phyloP scores from a whole-genome alignment of 2,888 invertebrate species.

The Torymus tubicola region DNA sequence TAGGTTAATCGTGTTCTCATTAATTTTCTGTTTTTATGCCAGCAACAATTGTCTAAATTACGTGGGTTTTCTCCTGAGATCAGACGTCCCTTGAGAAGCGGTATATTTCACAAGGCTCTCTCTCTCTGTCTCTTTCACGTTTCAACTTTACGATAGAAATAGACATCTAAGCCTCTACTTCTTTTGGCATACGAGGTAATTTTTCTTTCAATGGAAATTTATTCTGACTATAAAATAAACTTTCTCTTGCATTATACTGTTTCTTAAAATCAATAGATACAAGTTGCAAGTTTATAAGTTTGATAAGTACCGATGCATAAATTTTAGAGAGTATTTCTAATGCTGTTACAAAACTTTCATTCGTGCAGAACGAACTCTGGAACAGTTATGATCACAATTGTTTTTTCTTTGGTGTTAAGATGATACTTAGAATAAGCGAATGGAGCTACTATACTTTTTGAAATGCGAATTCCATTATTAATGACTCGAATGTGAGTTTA shows the following conservation, averaged over 20 bases:
- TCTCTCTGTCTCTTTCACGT: no score
- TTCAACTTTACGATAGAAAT: no score
- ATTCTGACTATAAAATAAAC: not conserved
- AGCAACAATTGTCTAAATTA: not conserved
- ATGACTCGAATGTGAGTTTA: no score
- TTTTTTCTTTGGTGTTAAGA: not conserved
- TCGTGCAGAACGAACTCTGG: not conserved
- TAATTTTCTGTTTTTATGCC: not conserved
- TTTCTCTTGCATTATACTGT: no score
- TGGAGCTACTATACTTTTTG: not conserved
- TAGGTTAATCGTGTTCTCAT: not conserved
- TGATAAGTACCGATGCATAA: not conserved
- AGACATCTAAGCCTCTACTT: no score
- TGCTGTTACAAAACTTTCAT: not conserved
- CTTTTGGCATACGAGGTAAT: no score
- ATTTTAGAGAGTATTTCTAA: not conserved
- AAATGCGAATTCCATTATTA: not conserved
- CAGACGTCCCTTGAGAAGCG: not conserved
- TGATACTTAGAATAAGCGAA: not conserved
- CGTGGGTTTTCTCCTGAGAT: not conserved
- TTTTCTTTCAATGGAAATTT: no score
- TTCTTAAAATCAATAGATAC: no score
- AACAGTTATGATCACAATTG: not conserved
- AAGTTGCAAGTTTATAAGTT: not conserved
- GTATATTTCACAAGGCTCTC: not conserved